Evolutionary conservation across 2,797 vertebrate species (phyloP).

Genomic region (Cynopterus sphinx): DNA sequence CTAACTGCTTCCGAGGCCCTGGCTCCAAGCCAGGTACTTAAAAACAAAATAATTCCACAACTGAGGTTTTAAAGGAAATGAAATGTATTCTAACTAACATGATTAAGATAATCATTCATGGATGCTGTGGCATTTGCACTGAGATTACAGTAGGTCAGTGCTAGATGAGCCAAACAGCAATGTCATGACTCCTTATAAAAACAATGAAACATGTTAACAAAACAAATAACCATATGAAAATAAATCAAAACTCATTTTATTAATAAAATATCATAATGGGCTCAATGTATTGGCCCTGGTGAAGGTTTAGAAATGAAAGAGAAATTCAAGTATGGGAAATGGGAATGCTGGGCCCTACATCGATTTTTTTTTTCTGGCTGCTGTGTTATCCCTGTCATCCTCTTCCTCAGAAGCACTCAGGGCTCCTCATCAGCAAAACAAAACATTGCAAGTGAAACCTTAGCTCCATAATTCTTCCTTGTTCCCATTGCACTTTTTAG

Average conservation of each 20-base stretch:
- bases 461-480: background rate
- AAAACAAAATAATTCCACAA: slow-evolving; percentile 65
- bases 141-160: slow-evolving; percentile 28
- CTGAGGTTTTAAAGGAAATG: slow-evolving; percentile 66
- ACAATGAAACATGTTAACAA: slow-evolving; percentile 33
- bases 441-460: background rate
- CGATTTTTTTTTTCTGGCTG: background rate
- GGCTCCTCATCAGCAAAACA: background rate
- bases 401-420: background rate
- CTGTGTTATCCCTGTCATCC: background rate
- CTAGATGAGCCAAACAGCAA: background rate
- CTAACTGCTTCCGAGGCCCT: slow-evolving; percentile 35
- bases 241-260: slow-evolving; percentile 64
- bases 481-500: background rate
- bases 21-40: slow-evolving; percentile 57
- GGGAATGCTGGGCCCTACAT: background rate
- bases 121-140: background rate
- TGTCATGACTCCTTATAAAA: slow-evolving; percentile 3
- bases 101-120: slow-evolving; percentile 63
- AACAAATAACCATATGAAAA: slow-evolving; percentile 58
- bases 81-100: slow-evolving; percentile 61
- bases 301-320: slow-evolving; percentile 3
- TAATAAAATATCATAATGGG: background rate
- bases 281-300: background rate
- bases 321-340: background rate